Evolutionary conservation across 2,888 invertebrate genomes (phyloP).

Genomic region (Busseola fusca): DNA sequence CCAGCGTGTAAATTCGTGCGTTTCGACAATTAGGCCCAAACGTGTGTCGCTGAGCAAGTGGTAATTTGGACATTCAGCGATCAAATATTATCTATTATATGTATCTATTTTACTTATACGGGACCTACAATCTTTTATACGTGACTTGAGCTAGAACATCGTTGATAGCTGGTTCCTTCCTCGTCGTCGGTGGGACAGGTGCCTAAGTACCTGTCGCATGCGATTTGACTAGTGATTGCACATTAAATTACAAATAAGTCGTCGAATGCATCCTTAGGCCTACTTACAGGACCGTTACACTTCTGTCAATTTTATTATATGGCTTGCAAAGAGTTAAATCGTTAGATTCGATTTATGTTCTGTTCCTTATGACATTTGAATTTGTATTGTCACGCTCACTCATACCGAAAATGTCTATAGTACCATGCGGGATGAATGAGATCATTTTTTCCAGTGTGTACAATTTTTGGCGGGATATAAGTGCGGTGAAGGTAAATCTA

Average conservation of each 20-base stretch:
- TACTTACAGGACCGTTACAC: conserved; percentile 56
- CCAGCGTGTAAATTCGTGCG: too few species aligned
- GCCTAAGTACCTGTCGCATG: conserved; percentile 62
- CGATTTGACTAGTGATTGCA: conserved; percentile 73
- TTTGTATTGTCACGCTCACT: neutral
- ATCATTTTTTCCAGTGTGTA: neutral
- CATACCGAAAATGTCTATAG: neutral
- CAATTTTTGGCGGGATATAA: neutral
- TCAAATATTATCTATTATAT: too few species aligned
- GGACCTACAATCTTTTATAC: neutral
- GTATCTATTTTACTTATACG: too few species aligned
- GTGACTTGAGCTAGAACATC: neutral
- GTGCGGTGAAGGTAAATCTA: neutral
- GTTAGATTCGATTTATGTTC: neutral
- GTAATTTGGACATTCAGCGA: too few species aligned
- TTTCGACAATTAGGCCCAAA: too few species aligned
- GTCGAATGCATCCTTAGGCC: conserved; percentile 61
- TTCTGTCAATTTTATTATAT: conserved; percentile 34
- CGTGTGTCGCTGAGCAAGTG: too few species aligned
- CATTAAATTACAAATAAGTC: conserved; percentile 77
- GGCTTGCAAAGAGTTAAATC: neutral
- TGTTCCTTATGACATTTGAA: neutral
- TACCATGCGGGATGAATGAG: too few species aligned
- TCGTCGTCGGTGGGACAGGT: neutral
- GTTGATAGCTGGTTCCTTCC: neutral